Percentiles rank a stretch among this genome's conserved stretches.
These are phyloP conservation scores for Microplitis demolitor DNA, from an alignment of 1,140 invertebrate species.

Conservation along the genomic window DNA sequence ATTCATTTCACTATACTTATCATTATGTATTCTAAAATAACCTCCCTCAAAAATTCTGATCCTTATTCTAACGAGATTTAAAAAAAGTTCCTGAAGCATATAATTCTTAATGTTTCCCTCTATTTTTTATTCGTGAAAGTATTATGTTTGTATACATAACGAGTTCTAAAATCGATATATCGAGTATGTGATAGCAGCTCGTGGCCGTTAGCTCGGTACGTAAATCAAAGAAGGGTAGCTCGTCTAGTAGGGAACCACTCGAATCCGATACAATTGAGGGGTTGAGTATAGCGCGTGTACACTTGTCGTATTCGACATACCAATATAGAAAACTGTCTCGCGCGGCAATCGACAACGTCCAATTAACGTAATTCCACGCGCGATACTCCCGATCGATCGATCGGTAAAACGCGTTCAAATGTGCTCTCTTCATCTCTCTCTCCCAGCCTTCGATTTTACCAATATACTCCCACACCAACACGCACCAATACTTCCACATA, in stretches of 20 bases:
- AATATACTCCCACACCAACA: not conserved
- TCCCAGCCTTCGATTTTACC: not conserved
- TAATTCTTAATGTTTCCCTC: no score
- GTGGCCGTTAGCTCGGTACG: no score
- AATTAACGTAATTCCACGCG: constrained; percentile 33
- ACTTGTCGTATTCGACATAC: not conserved
- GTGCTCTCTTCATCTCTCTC: not conserved
- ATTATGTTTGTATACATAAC: not conserved
- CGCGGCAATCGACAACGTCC: constrained; percentile 29
- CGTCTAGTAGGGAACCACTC: no score
- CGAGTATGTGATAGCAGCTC: no score
- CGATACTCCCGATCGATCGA: constrained; percentile 25
- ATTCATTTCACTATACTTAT: no score
- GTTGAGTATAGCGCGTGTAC: not conserved
- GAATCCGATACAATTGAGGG: no score
- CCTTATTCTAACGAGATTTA: no score
- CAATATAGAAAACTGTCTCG: constrained; percentile 30
- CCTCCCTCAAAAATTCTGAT: no score
- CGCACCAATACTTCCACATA: not conserved
- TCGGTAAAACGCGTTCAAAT: constrained; percentile 23
- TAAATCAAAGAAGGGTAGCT: no score
- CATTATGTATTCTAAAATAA: no score
- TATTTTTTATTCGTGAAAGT: not conserved
- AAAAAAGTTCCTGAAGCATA: no score
- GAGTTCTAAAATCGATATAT: no score